phyloP scores from a whole-genome alignment of 1,140 invertebrate species.

The Lamellibrachia luymesi region DNA sequence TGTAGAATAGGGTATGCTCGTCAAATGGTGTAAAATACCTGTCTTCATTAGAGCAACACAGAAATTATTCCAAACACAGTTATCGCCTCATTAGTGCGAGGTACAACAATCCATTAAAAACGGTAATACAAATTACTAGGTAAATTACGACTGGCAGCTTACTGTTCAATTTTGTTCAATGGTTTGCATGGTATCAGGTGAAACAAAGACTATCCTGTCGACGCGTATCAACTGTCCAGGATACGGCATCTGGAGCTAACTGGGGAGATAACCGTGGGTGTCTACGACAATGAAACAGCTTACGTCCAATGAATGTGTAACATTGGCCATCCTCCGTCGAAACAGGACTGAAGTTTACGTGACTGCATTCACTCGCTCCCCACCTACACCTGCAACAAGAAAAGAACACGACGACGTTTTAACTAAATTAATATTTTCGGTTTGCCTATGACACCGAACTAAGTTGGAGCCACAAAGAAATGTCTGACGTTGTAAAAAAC shows the following conservation, averaged over 20 bases:
- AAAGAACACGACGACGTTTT: background rate
- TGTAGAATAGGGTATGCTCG: no score
- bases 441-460: background rate
- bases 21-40: no score
- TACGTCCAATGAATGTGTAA: background rate
- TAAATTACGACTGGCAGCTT: no score
- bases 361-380: background rate
- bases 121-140: no score
- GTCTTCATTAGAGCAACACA: no score
- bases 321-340: background rate
- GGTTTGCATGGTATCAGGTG: no score
- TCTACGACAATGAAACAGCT: background rate
- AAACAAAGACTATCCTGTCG: background rate
- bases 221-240: background rate
- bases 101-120: no score
- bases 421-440: background rate
- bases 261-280: background rate
- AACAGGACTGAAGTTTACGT: background rate
- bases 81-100: no score
- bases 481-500: background rate
- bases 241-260: background rate
- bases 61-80: no score
- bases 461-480: background rate
- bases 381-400: background rate
- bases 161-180: no score